These are phyloP conservation scores for Datnioides undecimradiatus DNA, from an alignment of 2,113 vertebrate genomes.

Conservation along the genomic window DNA sequence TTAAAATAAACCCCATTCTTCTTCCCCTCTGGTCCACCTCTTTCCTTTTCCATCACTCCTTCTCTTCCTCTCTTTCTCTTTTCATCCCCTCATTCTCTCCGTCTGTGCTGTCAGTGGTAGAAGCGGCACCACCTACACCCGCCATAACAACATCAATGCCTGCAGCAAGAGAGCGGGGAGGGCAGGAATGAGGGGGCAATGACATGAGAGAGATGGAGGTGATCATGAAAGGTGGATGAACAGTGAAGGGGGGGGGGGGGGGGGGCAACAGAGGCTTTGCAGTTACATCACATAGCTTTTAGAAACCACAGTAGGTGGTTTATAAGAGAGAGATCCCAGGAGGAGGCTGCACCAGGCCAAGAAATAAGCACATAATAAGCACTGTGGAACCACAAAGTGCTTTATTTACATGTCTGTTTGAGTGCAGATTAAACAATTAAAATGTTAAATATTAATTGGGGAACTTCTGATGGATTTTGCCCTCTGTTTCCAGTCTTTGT, in stretches of 20 bases:
- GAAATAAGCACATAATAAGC: too few relatives aligned
- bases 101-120: constrained; percentile 30
- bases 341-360: background rate
- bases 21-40: background rate
- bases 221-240: constrained; percentile 31
- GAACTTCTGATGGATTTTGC: too few relatives aligned
- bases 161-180: constrained; percentile 18
- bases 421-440: too few relatives aligned
- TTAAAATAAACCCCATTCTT: constrained; percentile 26
- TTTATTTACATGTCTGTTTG: too few relatives aligned
- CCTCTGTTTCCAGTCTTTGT: background rate
- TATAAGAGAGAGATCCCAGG: background rate
- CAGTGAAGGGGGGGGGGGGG: constrained; percentile 1
- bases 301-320: background rate
- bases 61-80: background rate
- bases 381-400: too few relatives aligned
- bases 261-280: background rate
- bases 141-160: constrained; percentile 38
- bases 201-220: constrained; percentile 34
- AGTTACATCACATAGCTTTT: constrained; percentile 1
- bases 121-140: constrained; percentile 13
- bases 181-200: constrained; percentile 8
- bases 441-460: too few relatives aligned
- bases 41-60: background rate
- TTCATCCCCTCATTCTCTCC: background rate